phyloP scores from a whole-genome alignment of 2,888 invertebrate species.

The Camptogramma bilineatum region DNA sequence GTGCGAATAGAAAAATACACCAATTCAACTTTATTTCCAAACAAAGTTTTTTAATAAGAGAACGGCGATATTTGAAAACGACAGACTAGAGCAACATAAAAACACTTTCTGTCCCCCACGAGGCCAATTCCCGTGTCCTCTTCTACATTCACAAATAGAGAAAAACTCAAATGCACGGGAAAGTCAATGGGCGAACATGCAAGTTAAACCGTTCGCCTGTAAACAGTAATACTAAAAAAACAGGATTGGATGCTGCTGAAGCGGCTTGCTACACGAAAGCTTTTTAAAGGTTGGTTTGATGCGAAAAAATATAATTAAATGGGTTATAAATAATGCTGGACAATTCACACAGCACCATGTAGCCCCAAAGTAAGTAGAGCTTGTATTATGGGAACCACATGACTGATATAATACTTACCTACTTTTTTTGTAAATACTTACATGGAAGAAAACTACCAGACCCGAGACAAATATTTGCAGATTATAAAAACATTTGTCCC shows the following conservation, averaged over 20 bases:
- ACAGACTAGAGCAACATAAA: slow-evolving; percentile 29
- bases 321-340: no score
- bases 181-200: slow-evolving; percentile 29
- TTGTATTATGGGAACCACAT: no score
- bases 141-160: slow-evolving; percentile 24
- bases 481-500: no score
- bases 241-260: slow-evolving; percentile 5
- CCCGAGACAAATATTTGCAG: no score
- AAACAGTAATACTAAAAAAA: slow-evolving; percentile 27
- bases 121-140: slow-evolving; percentile 26
- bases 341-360: no score
- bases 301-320: no score
- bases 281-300: background rate
- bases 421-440: no score
- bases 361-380: no score
- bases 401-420: no score
- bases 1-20: slow-evolving; percentile 11
- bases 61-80: slow-evolving; percentile 30
- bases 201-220: slow-evolving; percentile 32
- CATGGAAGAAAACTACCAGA: no score
- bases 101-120: slow-evolving; percentile 29
- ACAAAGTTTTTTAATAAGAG: slow-evolving; percentile 27
- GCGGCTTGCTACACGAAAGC: background rate
- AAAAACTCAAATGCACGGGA: slow-evolving; percentile 23
- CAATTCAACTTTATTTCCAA: slow-evolving; percentile 11